Percentiles rank a stretch among this genome's conserved stretches.
These are phyloP conservation scores for Nemapogon koenigi DNA, from an alignment of 2,888 invertebrate species.

Conservation along the genomic window DNA sequence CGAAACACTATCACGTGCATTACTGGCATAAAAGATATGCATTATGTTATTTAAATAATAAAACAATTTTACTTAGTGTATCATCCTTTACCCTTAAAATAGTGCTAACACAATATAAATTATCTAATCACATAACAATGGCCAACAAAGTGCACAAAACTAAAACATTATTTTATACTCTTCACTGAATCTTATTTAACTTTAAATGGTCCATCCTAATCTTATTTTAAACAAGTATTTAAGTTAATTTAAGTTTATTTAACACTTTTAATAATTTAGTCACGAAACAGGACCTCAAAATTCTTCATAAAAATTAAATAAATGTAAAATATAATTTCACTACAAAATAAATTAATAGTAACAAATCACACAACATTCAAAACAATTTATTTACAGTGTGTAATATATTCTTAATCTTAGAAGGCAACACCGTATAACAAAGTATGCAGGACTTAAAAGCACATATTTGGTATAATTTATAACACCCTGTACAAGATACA, in stretches of 20 bases:
- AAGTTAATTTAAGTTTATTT: no score
- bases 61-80: constrained; percentile 27
- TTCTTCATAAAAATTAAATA: constrained; percentile 1
- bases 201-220: neutral
- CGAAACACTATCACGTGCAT: constrained; percentile 57
- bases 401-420: constrained; percentile 11
- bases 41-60: constrained; percentile 39
- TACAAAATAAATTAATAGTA: constrained; percentile 13
- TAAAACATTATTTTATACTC: constrained; percentile 7
- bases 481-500: constrained; percentile 60
- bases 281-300: neutral
- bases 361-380: constrained; percentile 2
- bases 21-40: constrained; percentile 55
- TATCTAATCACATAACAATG: constrained; percentile 25
- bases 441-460: constrained; percentile 50
- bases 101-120: constrained; percentile 40
- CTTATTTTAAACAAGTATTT: no score
- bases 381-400: neutral
- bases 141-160: constrained; percentile 21
- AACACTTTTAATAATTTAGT: no score
- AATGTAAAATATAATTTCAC: neutral
- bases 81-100: constrained; percentile 51
- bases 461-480: constrained; percentile 56
- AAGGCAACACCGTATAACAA: constrained; percentile 52
- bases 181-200: no score